phyloP scores from a whole-genome alignment of 1,140 invertebrate genomes.

The Magallana ariakensis region DNA sequence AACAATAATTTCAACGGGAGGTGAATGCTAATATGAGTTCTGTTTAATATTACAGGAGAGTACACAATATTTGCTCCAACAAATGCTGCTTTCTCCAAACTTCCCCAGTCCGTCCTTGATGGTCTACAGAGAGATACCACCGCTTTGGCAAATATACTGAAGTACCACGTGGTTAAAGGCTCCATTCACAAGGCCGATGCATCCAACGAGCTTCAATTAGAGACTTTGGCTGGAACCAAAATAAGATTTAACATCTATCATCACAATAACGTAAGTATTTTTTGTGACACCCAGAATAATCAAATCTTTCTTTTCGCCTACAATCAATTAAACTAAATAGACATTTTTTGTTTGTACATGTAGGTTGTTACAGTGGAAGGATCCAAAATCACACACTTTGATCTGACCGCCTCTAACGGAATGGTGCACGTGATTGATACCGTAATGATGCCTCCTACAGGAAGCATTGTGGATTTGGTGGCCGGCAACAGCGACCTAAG shows the following conservation, averaged over 20 bases:
- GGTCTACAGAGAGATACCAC: conserved; percentile 83
- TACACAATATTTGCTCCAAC: conserved; percentile 91
- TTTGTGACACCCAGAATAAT: too few relatives aligned
- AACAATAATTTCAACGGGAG: too few relatives aligned
- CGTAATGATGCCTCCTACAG: conserved; percentile 62
- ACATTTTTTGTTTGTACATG: neutral
- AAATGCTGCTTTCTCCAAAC: conserved; percentile 87
- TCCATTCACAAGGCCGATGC: conserved; percentile 51
- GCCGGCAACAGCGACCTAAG: conserved; percentile 53
- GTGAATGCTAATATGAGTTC: too few relatives aligned
- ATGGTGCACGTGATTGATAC: conserved; percentile 59
- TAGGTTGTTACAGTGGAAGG: conserved; percentile 61
- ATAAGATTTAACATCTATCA: conserved; percentile 58
- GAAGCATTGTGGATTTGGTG: conserved; percentile 62
- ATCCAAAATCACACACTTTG: conserved; percentile 54
- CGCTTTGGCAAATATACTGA: conserved; percentile 86
- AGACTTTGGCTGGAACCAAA: conserved; percentile 54
- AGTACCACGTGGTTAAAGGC: conserved; percentile 85
- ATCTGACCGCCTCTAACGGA: conserved; percentile 56
- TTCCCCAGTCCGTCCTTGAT: conserved; percentile 83
- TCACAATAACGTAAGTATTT: conserved; percentile 54
- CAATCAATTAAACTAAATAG: neutral
- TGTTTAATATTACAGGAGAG: neutral
- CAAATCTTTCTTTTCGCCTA: too few relatives aligned
- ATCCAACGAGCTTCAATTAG: conserved; percentile 53